Evolutionary conservation across 1,140 invertebrate genomes (phyloP), one percentile per base, ranked within the genome.

Genomic region (Drosophila nigromelanica): DNA sequence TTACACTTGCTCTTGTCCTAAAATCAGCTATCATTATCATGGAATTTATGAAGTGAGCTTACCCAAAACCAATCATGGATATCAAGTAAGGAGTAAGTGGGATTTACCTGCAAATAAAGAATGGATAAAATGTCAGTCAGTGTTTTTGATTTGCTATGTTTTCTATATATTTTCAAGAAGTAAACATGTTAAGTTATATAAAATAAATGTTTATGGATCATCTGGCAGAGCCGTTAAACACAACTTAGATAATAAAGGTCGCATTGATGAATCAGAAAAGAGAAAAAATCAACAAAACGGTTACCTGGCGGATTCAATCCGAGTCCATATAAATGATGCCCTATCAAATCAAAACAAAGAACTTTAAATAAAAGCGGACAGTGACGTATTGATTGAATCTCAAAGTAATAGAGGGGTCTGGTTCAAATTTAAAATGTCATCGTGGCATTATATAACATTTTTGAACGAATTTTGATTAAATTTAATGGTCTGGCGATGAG

Each of bases 341-440:
- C 8, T 2, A 2, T 35, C 27, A 27, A 30, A 35, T 33, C 42
- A 47, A 40, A 45, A 14, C 40, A 45, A 10, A 52, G 55, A 75
- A 75, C 71, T 80, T 79, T 75, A 79, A 80, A 74, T 79, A 79
- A 80, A 80, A 71, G 66, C 76, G 79, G 77, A 75, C 77, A 79
- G 45, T 71, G 60, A 24, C 30, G 39, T 55, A 63, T 63, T 45
- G 69, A 78, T 80, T 81, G 69, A 81, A 40, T 4, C 74, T 80
- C 70, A 51, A 71, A 58, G 80, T 77, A 7, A 2, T 2, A 35
- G 33, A 8, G 6, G 33, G 33, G 8, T 24, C 21, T 35, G 33
- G 33, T 35, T 35, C 33, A 35, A 35, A 10, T 8, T 10, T 35
- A 35, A 35, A 7, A 35, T 35, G 33, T 35, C 33, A 35, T 35